Evolutionary conservation across 2,113 vertebrate genomes (phyloP), one percentile per base, ranked within the genome.

Genomic region (Cochlearius cochlearius): DNA sequence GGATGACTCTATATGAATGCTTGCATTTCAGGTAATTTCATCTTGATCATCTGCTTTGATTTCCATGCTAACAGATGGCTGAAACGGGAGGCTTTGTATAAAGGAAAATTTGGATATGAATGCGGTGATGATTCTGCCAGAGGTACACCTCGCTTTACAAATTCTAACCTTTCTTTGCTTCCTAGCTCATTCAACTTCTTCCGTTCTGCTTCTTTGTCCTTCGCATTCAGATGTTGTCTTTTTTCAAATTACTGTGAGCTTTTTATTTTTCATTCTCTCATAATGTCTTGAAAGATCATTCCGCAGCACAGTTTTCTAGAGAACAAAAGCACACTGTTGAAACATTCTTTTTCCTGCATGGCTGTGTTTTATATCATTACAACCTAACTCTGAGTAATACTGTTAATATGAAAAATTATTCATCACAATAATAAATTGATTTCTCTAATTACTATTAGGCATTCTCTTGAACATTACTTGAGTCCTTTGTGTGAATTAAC

Each of bases 141-240:
- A 84, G 53, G 62, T 86, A 77, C 15, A 30, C 16, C 12, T 55
- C 41, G 11, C 66, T 83, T 76, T 72, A 69, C 26, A 88, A 50
- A 96, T 60, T 62, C 63, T 94, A 94, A 90, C 34, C 34, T 91
- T 87, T 11, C 85, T 96, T 84, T 91, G 74, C 96, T 94, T 94
- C 72, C 60, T 90, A 14, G 38, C 29, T 68, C 62, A 43, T 71
- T 73, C 62, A 81, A 79, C 23, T 69, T 79, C 41, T 93, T 80
- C 50, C 3, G 1, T 82, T 94, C 58, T 91, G 38, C 45, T 87
- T 79, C 30, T 86, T 93, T 86, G 38, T 77, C 76, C 32, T 47
- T 92, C 41, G 55, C 86, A 36, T 86, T 73, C 52, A 78, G 56
- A 78, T 64, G 27, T 50, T 91, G 36, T 67, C 32, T 79, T 80